A percentile compares a stretch with the other conserved stretches of the same genome.
Evolutionary conservation across 2,888 invertebrate species (phyloP).

Genomic region (Glyphotaelius pellucidus): DNA sequence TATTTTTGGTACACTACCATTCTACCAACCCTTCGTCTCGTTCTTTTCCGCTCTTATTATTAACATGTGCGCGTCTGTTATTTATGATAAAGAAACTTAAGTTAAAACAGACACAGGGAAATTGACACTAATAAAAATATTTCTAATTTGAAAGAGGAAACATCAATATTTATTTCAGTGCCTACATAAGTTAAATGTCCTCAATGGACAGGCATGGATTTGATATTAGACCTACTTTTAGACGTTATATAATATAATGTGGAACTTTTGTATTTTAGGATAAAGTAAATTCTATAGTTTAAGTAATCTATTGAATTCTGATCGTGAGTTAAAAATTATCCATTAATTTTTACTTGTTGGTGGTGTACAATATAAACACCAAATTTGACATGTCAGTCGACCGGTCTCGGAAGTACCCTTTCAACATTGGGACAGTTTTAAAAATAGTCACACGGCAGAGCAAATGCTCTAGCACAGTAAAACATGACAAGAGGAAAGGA

Average conservation of each 20-base stretch:
- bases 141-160: background rate
- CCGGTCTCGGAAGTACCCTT: no score
- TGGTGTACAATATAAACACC: no score
- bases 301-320: no score
- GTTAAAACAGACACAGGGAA: background rate
- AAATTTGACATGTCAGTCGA: no score
- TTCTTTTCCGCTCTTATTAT: conserved; percentile 33
- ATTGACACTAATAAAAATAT: background rate
- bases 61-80: conserved; percentile 11
- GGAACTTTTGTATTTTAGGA: no score
- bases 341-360: no score
- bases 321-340: no score
- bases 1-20: conserved; percentile 44
- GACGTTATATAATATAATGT: background rate
- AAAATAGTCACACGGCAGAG: no score
- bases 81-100: background rate
- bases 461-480: no score
- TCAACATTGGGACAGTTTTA: no score
- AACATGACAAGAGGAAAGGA: no score
- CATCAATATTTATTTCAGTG: background rate
- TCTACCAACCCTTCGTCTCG: conserved; percentile 21
- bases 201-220: background rate
- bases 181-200: background rate
- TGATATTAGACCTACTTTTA: background rate
- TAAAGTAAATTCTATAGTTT: no score